These are phyloP conservation scores for Gnatocerus cornutus DNA, from an alignment of 2,888 invertebrate genomes.

Conservation along the genomic window DNA sequence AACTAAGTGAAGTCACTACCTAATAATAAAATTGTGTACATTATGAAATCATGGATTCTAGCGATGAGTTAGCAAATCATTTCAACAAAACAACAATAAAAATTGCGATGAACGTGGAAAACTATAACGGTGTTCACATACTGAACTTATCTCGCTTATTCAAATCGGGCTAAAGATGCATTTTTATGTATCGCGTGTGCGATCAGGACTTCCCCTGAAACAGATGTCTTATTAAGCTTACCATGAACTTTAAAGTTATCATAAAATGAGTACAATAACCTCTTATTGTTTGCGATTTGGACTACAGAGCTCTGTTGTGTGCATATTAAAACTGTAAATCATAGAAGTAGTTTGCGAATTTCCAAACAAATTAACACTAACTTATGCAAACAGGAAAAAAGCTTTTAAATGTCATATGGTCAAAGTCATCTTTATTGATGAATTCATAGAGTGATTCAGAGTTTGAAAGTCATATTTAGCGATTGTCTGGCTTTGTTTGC, in stretches of 20 bases:
- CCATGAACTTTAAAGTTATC: slow-evolving; percentile 26
- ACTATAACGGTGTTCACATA: slow-evolving; percentile 14
- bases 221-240: slow-evolving; percentile 9
- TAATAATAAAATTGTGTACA: slow-evolving; percentile 31
- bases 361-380: too few species aligned
- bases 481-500: too few species aligned
- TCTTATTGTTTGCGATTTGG: slow-evolving; percentile 5
- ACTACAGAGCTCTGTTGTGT: not conserved
- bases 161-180: slow-evolving; percentile 24
- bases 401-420: too few species aligned
- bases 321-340: not conserved
- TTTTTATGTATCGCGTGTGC: slow-evolving; percentile 19
- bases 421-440: too few species aligned
- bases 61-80: not conserved
- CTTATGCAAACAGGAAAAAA: too few species aligned
- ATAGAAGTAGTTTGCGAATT: too few species aligned
- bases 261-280: slow-evolving; percentile 28
- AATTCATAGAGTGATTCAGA: too few species aligned
- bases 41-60: slow-evolving; percentile 23
- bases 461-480: too few species aligned
- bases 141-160: slow-evolving; percentile 24
- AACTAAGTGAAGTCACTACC: not conserved
- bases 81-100: too few species aligned
- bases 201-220: slow-evolving; percentile 31
- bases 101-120: not conserved